Base-by-base conservation (phyloP, 2,888 invertebrate species). In the Anthrax anthrax region DNA sequence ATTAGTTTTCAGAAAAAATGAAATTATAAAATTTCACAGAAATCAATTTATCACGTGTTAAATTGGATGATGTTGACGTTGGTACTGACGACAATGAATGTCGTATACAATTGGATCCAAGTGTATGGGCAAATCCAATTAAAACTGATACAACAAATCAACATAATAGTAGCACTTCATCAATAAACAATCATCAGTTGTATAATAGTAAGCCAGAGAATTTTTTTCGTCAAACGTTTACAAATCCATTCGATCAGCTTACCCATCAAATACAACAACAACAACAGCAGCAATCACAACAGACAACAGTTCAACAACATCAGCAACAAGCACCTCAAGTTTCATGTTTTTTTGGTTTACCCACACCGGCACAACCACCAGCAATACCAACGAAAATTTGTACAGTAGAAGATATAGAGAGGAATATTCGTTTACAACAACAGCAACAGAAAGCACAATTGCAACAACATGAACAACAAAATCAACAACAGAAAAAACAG, bases 41-140 rank as follows among this genome's bases (percentile, higher is more conserved):
- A 52, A 51, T 68, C 4, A 67, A 65, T 56, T 52, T 68, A 4
- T 62, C 66, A 4, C 55, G 62, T 10, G 63, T 68, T 57, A 63
- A 61, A 49, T 46, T 68, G 37, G 68, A 69, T 43, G 68, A 69
- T 55, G 62, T 65, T n/a, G 65, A 66, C 38, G 53, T 61, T 27
- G 55, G 54, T n/a, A 55, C 50, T 53, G 60, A 62, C 43, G 66
- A 67, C 29, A 61, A 57, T 48, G 64, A 62, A 51, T 59, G 54
- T 17, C 56, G 61, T 12, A 52, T 63, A n/a, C 60, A 58, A 44
- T 53, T 66, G 43, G 64, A 67, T 54, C 70, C 73, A 1, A 70
- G 69, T 39, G 73, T 74, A 16, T 74, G 74, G 74, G 65, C 70
- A 19, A 65, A 65, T 54, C 64, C 67, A 18, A 55, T 58, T 5